These are phyloP conservation scores for Tympanuchus pallidicinctus DNA, from an alignment of 2,113 vertebrate species.

Conservation along the genomic window DNA sequence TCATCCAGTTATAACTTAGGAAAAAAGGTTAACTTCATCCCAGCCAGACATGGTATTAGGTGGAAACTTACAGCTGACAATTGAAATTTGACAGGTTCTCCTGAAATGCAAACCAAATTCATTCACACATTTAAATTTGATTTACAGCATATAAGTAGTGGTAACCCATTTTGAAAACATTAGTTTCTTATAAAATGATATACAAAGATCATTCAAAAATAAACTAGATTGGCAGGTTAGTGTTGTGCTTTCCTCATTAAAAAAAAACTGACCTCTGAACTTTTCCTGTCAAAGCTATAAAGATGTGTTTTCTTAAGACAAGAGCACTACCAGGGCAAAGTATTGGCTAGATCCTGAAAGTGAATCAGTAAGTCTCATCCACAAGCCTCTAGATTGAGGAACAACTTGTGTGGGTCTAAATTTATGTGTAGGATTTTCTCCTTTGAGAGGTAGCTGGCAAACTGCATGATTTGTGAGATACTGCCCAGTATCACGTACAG, in stretches of 20 bases:
- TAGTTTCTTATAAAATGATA: neutral
- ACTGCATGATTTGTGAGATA: neutral
- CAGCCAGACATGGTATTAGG: neutral
- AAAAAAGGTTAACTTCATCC: neutral
- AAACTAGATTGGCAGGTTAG: neutral
- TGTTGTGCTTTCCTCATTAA: neutral
- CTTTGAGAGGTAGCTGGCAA: conserved; percentile 34
- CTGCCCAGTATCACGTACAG: neutral
- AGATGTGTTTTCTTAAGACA: neutral
- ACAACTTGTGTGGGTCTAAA: conserved; percentile 31
- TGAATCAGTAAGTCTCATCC: neutral
- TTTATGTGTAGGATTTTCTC: conserved; percentile 33
- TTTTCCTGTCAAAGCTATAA: neutral
- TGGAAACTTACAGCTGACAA: neutral
- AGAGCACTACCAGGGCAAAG: neutral
- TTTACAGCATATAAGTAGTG: neutral
- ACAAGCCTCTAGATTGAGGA: neutral
- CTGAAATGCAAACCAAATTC: neutral
- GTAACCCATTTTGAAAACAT: neutral
- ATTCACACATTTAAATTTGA: neutral
- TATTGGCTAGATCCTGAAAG: neutral
- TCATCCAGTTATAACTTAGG: neutral
- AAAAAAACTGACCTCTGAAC: neutral
- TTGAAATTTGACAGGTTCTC: neutral
- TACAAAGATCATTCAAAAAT: neutral